Conservation (phyloP, 2,797 vertebrate genomes). For the Halcyon smyrnensis region DNA sequence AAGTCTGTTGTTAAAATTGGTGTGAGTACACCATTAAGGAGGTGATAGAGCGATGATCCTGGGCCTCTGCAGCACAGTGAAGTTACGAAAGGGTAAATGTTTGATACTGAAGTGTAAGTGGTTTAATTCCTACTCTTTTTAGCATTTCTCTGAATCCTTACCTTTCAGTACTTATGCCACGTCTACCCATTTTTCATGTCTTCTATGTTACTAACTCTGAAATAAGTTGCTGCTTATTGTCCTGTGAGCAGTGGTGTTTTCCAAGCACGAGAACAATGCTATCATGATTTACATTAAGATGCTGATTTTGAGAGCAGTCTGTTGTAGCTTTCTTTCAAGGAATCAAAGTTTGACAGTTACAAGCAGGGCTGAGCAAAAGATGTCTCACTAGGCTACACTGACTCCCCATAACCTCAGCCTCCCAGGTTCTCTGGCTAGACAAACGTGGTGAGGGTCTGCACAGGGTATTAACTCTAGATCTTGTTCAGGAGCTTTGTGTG, state of each 20-base stretch:
- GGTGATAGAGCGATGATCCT: neutral
- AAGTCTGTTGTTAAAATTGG: neutral
- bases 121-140: neutral
- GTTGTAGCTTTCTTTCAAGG: neutral
- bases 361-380: neutral
- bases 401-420: neutral
- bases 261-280: neutral
- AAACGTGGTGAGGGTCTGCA: neutral
- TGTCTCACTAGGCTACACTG: neutral
- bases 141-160: neutral
- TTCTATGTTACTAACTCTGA: neutral
- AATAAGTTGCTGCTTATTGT: neutral
- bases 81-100: neutral
- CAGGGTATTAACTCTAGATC: neutral
- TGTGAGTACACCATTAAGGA: neutral
- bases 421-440: neutral
- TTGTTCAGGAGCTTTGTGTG: neutral
- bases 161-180: neutral
- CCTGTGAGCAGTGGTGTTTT: neutral
- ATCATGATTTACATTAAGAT: accelerated
- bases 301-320: neutral
- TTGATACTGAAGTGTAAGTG: neutral
- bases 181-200: neutral
- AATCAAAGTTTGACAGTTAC: neutral
- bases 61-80: neutral